phyloP scores from a whole-genome alignment of 2,888 invertebrate genomes.

The Leptinotarsa rubiginosa region DNA sequence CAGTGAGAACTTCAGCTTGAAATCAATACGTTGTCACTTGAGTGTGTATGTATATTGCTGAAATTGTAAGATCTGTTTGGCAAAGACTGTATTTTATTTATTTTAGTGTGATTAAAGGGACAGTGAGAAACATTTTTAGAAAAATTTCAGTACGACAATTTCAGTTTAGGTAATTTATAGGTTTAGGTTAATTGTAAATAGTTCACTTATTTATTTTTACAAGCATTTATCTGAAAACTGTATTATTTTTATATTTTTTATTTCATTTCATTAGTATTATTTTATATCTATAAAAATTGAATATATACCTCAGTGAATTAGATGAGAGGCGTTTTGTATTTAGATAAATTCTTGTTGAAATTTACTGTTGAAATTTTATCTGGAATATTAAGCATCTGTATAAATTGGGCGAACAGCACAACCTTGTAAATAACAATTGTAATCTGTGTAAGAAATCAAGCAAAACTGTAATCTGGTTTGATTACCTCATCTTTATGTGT shows the following conservation, averaged over 20 bases:
- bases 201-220: slow-evolving; percentile 45
- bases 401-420: slow-evolving; percentile 36
- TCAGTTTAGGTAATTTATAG: slow-evolving; percentile 26
- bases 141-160: slow-evolving; percentile 36
- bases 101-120: slow-evolving; percentile 34
- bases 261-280: slow-evolving; percentile 41
- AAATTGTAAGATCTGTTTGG: slow-evolving; percentile 31
- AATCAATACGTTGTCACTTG: not conserved
- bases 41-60: slow-evolving; percentile 1
- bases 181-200: slow-evolving; percentile 39
- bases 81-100: slow-evolving; percentile 38
- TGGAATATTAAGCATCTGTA: slow-evolving; percentile 44
- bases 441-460: slow-evolving; percentile 37
- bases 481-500: slow-evolving; percentile 39
- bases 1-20: slow-evolving; percentile 12
- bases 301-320: slow-evolving; percentile 44
- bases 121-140: slow-evolving; percentile 39
- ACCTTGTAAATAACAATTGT: slow-evolving; percentile 42
- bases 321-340: slow-evolving; percentile 44
- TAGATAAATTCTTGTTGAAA: slow-evolving; percentile 54
- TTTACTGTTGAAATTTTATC: slow-evolving; percentile 54
- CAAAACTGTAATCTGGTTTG: slow-evolving; percentile 38
- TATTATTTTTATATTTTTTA: slow-evolving; percentile 44
- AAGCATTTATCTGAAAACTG: slow-evolving; percentile 43
- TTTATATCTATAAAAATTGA: slow-evolving; percentile 35